Percentiles rank a stretch among this genome's conserved stretches.
phyloP scores from a whole-genome alignment of 2,888 invertebrate species.

The Paralinhomoeus sp. region DNA sequence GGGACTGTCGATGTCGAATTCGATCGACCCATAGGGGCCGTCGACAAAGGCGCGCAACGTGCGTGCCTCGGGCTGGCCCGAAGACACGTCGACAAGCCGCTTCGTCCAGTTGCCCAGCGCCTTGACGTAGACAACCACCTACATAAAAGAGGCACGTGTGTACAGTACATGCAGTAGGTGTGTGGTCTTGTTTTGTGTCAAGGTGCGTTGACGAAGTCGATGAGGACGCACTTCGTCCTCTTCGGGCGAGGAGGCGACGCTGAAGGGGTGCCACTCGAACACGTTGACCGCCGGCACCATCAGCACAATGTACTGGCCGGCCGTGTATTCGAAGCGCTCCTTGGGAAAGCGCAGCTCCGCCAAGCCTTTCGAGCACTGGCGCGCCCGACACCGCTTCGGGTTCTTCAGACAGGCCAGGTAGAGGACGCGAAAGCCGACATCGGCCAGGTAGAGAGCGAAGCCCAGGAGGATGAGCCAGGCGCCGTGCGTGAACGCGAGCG shows the following conservation, averaged over 20 bases:
- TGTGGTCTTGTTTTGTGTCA: no score
- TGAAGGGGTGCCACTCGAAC: constrained; percentile 3
- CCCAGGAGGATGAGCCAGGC: neutral
- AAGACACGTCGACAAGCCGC: no score
- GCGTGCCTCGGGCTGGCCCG: no score
- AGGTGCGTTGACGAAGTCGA: no score
- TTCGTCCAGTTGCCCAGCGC: no score
- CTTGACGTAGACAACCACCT: no score
- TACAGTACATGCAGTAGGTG: no score
- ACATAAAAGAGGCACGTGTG: no score
- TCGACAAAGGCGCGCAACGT: no score
- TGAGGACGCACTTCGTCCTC: constrained; percentile 2
- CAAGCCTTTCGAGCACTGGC: neutral
- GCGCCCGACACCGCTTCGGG: neutral
- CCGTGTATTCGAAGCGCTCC: neutral
- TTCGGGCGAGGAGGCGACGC: neutral
- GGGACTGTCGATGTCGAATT: no score
- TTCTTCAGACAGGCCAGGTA: neutral
- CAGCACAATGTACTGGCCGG: neutral
- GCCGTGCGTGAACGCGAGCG: neutral
- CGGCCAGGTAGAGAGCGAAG: neutral
- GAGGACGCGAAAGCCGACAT: neutral
- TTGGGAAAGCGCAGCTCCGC: neutral
- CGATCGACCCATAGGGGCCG: no score
- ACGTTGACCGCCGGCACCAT: constrained; percentile 2